Percentiles rank a stretch among this genome's conserved stretches.
These are phyloP conservation scores for Phataginus tricuspis DNA, from an alignment of 2,797 vertebrate species.

Conservation along the genomic window DNA sequence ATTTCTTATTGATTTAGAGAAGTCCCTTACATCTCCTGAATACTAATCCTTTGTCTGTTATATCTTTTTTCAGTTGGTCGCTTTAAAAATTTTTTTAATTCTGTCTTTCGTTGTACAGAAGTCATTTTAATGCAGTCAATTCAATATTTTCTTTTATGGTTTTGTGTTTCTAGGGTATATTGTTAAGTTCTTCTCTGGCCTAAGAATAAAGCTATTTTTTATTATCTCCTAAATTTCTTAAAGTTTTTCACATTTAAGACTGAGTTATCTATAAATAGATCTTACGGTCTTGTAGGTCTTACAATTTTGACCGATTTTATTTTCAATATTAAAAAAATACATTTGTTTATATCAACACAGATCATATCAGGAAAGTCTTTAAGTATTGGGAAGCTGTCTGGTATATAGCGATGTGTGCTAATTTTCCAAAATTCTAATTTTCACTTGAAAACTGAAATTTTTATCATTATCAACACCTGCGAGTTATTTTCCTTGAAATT, in stretches of 20 bases:
- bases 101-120: background rate
- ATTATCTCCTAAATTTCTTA: background rate
- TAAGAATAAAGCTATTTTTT: background rate
- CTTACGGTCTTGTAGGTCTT: background rate
- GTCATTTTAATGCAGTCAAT: background rate
- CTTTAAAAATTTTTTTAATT: background rate
- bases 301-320: background rate
- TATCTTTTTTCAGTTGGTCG: background rate
- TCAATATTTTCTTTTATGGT: background rate
- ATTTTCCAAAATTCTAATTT: conserved; percentile 18
- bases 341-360: background rate
- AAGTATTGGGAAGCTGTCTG: background rate
- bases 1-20: background rate
- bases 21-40: background rate
- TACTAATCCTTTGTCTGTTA: background rate
- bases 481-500: background rate
- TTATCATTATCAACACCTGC: background rate
- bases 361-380: background rate
- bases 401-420: background rate
- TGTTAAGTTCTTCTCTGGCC: background rate
- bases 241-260: background rate
- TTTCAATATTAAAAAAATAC: background rate
- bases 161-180: background rate
- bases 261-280: background rate
- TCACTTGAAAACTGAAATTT: background rate